phyloP scores from a whole-genome alignment of 2,888 invertebrate species.

The Pyrocoelia pectoralis region DNA sequence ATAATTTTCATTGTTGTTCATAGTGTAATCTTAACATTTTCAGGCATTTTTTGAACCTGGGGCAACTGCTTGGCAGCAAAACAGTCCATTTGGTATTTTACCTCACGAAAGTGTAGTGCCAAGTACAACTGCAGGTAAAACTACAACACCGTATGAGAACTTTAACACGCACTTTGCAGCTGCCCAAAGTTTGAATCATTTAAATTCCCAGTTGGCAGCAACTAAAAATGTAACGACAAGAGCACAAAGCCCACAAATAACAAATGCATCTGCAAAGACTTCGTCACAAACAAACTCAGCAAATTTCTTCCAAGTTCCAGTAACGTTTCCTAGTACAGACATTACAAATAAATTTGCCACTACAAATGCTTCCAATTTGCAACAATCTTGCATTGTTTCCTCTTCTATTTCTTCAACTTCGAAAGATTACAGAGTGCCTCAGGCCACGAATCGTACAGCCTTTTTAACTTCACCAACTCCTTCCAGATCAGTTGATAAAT shows the following conservation, averaged over 20 bases:
- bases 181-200: constrained; percentile 70
- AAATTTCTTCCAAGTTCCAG: constrained; percentile 69
- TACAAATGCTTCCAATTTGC: constrained; percentile 64
- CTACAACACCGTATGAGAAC: constrained; percentile 67
- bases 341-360: constrained; percentile 58
- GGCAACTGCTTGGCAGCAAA: constrained; percentile 77
- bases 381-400: constrained; percentile 78
- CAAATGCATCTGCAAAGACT: constrained; percentile 57
- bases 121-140: constrained; percentile 64
- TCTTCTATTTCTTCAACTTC: constrained; percentile 64
- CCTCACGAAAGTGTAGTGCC: constrained; percentile 81
- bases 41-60: constrained; percentile 74
- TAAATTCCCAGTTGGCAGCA: constrained; percentile 69
- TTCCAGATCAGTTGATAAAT: constrained; percentile 58
- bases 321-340: constrained; percentile 59
- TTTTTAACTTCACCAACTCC: constrained; percentile 57
- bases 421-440: constrained; percentile 71
- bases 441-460: constrained; percentile 61
- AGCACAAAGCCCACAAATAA: constrained; percentile 61
- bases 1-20: too few relatives aligned
- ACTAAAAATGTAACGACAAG: constrained; percentile 63
- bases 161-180: constrained; percentile 76
- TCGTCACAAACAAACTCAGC: constrained; percentile 65
- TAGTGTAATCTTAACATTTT: constrained; percentile 1
- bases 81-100: constrained; percentile 79